Evolutionary conservation across 2,797 vertebrate species (phyloP).

Genomic region (Todus mexicanus): DNA sequence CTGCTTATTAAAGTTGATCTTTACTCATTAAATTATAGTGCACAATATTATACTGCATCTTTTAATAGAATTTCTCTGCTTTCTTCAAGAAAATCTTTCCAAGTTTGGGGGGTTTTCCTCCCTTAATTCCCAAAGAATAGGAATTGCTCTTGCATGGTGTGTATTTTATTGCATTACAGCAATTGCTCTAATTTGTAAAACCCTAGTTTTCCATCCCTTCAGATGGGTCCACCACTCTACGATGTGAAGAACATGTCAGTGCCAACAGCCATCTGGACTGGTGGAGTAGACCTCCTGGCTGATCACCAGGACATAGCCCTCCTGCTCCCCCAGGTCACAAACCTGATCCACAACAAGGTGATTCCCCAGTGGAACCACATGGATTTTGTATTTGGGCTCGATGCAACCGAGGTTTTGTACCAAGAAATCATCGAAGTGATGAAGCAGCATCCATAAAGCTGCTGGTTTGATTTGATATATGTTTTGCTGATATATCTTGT

Average conservation of each 20-base stretch:
- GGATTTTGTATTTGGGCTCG: not conserved
- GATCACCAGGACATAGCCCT: not conserved
- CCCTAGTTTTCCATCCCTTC: fast-evolving
- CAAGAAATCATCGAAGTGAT: not conserved
- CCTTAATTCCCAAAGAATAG: not conserved
- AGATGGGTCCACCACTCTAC: fast-evolving
- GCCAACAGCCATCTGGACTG: not conserved
- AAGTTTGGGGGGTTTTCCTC: not conserved
- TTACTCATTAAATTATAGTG: fast-evolving
- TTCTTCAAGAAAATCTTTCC: not conserved
- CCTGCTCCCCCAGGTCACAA: not conserved
- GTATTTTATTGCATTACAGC: fast-evolving
- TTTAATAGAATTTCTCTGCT: not conserved
- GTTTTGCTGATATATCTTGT: not conserved
- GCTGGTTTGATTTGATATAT: fast-evolving
- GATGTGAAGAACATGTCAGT: not conserved
- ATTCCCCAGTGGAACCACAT: not conserved
- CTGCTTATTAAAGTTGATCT: too few relatives aligned
- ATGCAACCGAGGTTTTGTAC: not conserved
- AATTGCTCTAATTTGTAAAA: fast-evolving
- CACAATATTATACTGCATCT: fast-evolving
- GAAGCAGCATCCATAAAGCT: not conserved
- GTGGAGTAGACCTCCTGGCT: not conserved
- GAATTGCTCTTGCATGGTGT: fast-evolving
- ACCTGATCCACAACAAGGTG: not conserved